phyloP scores from a whole-genome alignment of 2,888 invertebrate species.

The Trissoscelio sp. region DNA sequence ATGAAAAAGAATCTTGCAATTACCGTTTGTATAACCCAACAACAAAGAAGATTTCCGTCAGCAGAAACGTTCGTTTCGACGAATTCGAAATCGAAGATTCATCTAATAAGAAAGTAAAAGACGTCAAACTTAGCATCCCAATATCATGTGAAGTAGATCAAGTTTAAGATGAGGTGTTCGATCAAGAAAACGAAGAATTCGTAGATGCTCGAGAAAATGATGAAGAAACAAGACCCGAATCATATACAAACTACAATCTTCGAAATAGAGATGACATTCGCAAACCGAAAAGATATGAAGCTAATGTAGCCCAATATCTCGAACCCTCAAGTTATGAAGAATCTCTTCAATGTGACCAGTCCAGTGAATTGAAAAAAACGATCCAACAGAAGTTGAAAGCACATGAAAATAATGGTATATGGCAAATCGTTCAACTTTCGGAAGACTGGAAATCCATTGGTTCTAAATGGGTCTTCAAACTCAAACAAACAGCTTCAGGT shows the following conservation, averaged over 20 bases:
- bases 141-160: too few species aligned
- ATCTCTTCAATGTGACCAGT: neutral
- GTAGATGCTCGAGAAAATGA: too few species aligned
- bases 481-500: neutral
- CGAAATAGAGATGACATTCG: neutral
- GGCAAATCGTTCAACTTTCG: neutral
- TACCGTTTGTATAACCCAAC: conserved; percentile 55
- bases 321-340: conserved; percentile 16
- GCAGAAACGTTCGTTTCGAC: conserved; percentile 49
- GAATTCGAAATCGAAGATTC: too few species aligned
- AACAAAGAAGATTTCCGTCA: conserved; percentile 12
- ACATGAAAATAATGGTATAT: conserved; percentile 2
- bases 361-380: conserved; percentile 13
- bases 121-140: too few species aligned
- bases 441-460: neutral
- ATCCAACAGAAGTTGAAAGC: conserved; percentile 7
- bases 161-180: too few species aligned
- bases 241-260: neutral
- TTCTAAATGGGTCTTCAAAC: conserved; percentile 27
- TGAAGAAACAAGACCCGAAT: too few species aligned
- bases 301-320: neutral
- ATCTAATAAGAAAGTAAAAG: too few species aligned
- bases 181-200: neutral
- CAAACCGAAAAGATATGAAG: neutral
- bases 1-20: conserved; percentile 49